phyloP scores from a whole-genome alignment of 2,888 invertebrate genomes.

The Tenthredo notha region DNA sequence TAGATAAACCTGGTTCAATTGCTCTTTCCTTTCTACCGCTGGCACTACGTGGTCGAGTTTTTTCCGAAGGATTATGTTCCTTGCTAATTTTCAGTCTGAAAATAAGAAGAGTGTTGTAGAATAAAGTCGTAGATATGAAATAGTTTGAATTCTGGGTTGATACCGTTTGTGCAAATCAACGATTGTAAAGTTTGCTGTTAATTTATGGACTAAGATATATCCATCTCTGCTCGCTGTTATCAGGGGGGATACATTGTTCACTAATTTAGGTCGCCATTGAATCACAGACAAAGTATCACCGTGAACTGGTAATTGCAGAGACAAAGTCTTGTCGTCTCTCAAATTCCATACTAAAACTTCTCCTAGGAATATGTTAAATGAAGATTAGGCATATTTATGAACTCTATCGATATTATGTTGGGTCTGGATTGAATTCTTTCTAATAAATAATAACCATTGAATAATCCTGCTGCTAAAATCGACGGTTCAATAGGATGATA shows the following conservation, averaged over 20 bases:
- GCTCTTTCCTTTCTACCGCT: slow-evolving; percentile 73
- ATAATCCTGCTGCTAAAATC: slow-evolving; percentile 79
- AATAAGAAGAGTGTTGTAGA: neutral
- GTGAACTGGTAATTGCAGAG: slow-evolving; percentile 69
- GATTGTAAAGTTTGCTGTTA: slow-evolving; percentile 70
- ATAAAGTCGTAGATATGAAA: neutral
- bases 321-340: slow-evolving; percentile 67
- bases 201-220: slow-evolving; percentile 70
- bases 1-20: slow-evolving; percentile 71
- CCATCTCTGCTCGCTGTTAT: slow-evolving; percentile 73
- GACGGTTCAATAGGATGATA: slow-evolving; percentile 80
- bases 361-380: slow-evolving; percentile 63
- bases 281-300: slow-evolving; percentile 72
- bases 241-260: slow-evolving; percentile 68
- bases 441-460: slow-evolving; percentile 68
- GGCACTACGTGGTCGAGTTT: slow-evolving; percentile 72
- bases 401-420: too few species aligned
- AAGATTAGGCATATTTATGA: neutral
- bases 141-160: neutral
- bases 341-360: slow-evolving; percentile 76
- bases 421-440: neutral
- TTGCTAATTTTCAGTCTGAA: slow-evolving; percentile 72
- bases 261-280: slow-evolving; percentile 69
- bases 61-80: slow-evolving; percentile 75
- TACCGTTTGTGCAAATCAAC: slow-evolving; percentile 68